Conservation (phyloP, 2,113 vertebrate genomes). For the Eptatretus burgeri region DNA sequence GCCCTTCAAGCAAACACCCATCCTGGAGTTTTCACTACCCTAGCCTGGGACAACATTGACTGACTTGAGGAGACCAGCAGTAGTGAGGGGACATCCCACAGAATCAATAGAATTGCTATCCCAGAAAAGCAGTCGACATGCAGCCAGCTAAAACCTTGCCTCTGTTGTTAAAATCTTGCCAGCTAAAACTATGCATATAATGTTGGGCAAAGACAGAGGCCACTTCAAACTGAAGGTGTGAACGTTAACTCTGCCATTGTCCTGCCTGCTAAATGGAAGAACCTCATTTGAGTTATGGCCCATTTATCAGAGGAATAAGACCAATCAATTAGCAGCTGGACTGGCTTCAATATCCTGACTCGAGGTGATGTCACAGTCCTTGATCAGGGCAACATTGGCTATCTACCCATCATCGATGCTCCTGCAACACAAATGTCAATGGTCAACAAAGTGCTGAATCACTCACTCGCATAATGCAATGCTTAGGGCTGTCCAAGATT, state of each 20-base stretch:
- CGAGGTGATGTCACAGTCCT: neutral
- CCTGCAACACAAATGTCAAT: neutral
- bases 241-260: neutral
- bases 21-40: too few relatives aligned
- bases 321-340: slow-evolving; percentile 5
- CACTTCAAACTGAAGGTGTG: neutral
- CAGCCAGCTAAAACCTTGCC: neutral
- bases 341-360: slow-evolving; percentile 4
- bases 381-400: neutral
- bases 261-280: neutral
- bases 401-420: neutral
- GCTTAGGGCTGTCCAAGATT: too few relatives aligned
- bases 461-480: neutral
- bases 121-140: neutral
- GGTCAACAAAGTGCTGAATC: neutral
- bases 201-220: neutral
- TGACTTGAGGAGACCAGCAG: too few relatives aligned
- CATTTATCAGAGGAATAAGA: neutral
- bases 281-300: neutral
- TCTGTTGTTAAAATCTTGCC: too few relatives aligned
- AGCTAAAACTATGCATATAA: too few relatives aligned
- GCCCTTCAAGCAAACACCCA: neutral
- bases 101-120: neutral
- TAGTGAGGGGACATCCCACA: too few relatives aligned
- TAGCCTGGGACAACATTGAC: too few relatives aligned